Base-by-base conservation (phyloP, 2,797 vertebrate species). In the Alectoris magna region DNA sequence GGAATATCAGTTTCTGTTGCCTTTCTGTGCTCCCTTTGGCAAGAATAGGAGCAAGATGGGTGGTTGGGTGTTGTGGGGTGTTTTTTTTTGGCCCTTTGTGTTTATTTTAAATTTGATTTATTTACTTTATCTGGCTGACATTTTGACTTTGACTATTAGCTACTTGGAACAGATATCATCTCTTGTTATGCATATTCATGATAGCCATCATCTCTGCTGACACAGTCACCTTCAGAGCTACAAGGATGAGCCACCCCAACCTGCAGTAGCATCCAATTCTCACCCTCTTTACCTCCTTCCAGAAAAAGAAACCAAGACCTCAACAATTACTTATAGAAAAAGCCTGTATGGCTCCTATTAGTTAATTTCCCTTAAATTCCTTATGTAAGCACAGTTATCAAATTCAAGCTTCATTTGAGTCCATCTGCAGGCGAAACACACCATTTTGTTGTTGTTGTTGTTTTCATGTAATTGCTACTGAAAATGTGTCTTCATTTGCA, bases 161-260 rank as follows among this genome's bases (percentile, higher is more conserved):
- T 80, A 26, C 77, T 41, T n/a, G 63, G 74, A 94, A 55, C 26
- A 67, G 56, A 29, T n/a, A 2, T 15, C 62, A 62, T 24, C 55
- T 88, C 80, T 56, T 49, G 46, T n/a, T 29, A 10, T 69, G 83
- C 70, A 91, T 86, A 93, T 91, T 84, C 91, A 72, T 70, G 71
- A 39, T 0, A 36, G 31, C 38, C 84, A 55, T 34, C 43, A 72
- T 26, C 83, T 56, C 12, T 75, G 83, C 83, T 93, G 83, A 88
- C 80, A 78, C 80, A 59, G 70, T 86, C 86, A 94, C 86, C 85
- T 88, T 2, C 78, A 70, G 67, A 81, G 74, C 59, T 84, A 3
- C 44, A 91, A 84, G 4, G 22, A 38, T 10, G 38, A 88, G 80
- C 41, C 79, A 68, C 24, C 5, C 48, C 64, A 68, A 64, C 58